Evolutionary conservation across 1,140 invertebrate genomes (phyloP).

Genomic region (Drosophila persimilis): DNA sequence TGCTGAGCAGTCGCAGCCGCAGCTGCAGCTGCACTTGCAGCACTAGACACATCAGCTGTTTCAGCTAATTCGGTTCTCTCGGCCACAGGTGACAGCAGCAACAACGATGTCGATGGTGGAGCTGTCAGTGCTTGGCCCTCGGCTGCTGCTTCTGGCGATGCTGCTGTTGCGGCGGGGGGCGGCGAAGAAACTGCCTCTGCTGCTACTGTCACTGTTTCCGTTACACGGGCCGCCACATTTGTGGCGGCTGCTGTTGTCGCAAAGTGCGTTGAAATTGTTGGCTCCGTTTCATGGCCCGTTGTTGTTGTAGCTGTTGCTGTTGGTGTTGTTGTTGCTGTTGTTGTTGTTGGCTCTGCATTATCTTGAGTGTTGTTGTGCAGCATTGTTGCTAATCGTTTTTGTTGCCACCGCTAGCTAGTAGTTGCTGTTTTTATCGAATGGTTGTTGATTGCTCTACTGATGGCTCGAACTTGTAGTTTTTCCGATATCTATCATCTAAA

Average conservation of each 20-base stretch:
- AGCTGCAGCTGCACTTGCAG: background rate
- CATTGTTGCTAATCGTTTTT: no score
- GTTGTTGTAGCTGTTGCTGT: constrained; percentile 35
- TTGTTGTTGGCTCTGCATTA: constrained; percentile 23
- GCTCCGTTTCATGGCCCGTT: constrained; percentile 51
- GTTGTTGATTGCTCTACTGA: constrained; percentile 29
- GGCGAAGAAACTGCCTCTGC: constrained; percentile 20
- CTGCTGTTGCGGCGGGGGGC: constrained; percentile 14
- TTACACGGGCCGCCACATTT: constrained; percentile 22
- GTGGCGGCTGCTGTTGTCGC: constrained; percentile 33
- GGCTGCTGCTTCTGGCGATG: constrained; percentile 19
- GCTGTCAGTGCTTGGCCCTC: constrained; percentile 42
- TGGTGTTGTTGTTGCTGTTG: constrained; percentile 26
- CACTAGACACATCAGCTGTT: constrained; percentile 50
- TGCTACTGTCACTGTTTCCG: constrained; percentile 44
- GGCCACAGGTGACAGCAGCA: constrained; percentile 43
- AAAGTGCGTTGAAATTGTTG: constrained; percentile 49
- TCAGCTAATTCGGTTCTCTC: constrained; percentile 44
- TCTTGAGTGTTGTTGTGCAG: no score
- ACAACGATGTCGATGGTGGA: constrained; percentile 25
- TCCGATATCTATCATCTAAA: constrained; percentile 40
- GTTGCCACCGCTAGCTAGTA: no score
- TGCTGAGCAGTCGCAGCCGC: constrained; percentile 5
- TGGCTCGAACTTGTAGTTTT: constrained; percentile 20
- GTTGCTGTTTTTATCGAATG: constrained; percentile 30